These are phyloP conservation scores for Lasioglossum marginatum DNA, from an alignment of 2,888 invertebrate genomes.

Conservation along the genomic window DNA sequence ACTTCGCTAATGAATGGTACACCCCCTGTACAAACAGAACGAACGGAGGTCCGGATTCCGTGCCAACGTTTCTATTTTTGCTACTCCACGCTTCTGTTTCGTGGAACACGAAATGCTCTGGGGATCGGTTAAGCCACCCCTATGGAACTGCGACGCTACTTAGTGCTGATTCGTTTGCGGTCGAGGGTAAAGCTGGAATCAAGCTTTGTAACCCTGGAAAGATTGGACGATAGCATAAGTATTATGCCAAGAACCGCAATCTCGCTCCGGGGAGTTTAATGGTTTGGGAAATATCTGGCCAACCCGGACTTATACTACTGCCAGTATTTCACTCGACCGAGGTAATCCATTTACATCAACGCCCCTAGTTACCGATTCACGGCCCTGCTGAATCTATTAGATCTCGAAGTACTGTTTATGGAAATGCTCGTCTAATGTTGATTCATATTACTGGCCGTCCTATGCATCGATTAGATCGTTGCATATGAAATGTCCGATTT, in stretches of 20 bases:
- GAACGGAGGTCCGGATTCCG: not conserved
- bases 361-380: conserved; percentile 1
- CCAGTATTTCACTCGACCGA: not conserved
- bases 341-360: conserved; percentile 15
- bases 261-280: not conserved
- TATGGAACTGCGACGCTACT: not conserved
- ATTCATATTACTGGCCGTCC: not conserved
- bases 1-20: not conserved
- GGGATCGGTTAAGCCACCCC: conserved; percentile 5
- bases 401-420: conserved; percentile 1
- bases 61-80: not conserved
- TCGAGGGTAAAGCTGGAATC: not conserved
- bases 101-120: not conserved
- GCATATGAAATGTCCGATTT: no score
- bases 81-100: not conserved
- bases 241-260: conserved; percentile 11
- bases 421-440: not conserved
- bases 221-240: conserved; percentile 16
- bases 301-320: not conserved
- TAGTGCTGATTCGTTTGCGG: not conserved
- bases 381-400: not conserved
- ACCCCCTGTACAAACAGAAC: not conserved
- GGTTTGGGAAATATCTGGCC: not conserved
- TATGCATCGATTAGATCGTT: not conserved
- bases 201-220: not conserved